A percentile compares a stretch with the other conserved stretches of the same genome.
These are phyloP conservation scores for Troides helena DNA, from an alignment of 2,888 invertebrate species.

Conservation along the genomic window DNA sequence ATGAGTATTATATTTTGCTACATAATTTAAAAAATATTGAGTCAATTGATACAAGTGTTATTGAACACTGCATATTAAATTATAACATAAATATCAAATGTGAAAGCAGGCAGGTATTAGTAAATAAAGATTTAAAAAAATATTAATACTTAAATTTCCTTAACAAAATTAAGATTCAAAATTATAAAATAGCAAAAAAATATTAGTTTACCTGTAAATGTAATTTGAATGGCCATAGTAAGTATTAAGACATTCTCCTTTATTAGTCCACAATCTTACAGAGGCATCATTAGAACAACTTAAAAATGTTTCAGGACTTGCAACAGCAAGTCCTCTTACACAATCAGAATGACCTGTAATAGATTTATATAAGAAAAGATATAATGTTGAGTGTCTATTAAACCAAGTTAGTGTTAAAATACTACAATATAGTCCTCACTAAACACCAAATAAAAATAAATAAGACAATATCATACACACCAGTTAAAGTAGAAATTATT, in stretches of 20 bases:
- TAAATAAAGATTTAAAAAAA: background rate
- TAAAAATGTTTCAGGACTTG: slow-evolving; percentile 87
- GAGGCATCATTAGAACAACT: slow-evolving; percentile 96
- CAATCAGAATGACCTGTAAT: slow-evolving; percentile 93
- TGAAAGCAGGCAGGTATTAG: too few relatives aligned
- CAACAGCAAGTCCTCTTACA: slow-evolving; percentile 88
- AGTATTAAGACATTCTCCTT: slow-evolving; percentile 87
- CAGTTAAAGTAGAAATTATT: slow-evolving; percentile 83
- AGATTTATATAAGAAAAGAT: background rate
- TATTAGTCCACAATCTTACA: slow-evolving; percentile 90
- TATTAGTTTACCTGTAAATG: slow-evolving; percentile 84
- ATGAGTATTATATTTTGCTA: too few relatives aligned
- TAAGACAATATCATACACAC: slow-evolving; percentile 49
- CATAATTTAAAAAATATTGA: too few relatives aligned
- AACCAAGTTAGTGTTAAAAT: too few relatives aligned
- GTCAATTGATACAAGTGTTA: too few relatives aligned
- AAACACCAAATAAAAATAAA: too few relatives aligned
- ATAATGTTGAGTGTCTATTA: too few relatives aligned
- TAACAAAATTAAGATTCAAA: background rate
- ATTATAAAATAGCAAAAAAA: background rate
- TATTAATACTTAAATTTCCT: background rate
- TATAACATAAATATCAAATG: too few relatives aligned
- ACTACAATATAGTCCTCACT: too few relatives aligned
- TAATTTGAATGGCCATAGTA: slow-evolving; percentile 93
- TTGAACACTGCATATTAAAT: too few relatives aligned